These are phyloP conservation scores for Macroteleia sp. DNA, from an alignment of 2,888 invertebrate genomes.

Conservation along the genomic window DNA sequence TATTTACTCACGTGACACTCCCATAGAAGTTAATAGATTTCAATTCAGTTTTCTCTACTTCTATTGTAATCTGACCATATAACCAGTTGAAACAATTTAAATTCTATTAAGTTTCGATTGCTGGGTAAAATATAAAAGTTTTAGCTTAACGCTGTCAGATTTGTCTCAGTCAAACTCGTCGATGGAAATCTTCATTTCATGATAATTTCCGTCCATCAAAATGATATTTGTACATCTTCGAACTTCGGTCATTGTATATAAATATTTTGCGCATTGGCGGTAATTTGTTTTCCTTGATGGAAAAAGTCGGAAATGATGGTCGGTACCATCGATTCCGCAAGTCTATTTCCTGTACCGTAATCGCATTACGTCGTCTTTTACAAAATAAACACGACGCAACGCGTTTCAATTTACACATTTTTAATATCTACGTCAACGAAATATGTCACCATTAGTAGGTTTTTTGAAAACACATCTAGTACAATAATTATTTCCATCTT, in stretches of 20 bases:
- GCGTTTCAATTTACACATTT: constrained; percentile 33
- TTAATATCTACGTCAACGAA: constrained; percentile 22
- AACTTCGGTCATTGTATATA: constrained; percentile 60
- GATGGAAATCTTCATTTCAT: constrained; percentile 41
- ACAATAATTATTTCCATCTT: too few relatives aligned
- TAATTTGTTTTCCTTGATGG: constrained; percentile 75
- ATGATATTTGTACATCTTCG: constrained; percentile 58
- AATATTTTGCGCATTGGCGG: constrained; percentile 72
- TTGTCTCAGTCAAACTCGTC: constrained; percentile 18
- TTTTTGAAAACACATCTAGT: too few relatives aligned
- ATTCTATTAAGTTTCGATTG: too few relatives aligned
- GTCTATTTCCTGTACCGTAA: constrained; percentile 69
- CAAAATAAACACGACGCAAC: constrained; percentile 26
- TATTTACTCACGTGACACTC: too few relatives aligned
- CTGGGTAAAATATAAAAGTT: too few relatives aligned
- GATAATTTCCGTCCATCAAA: constrained; percentile 55
- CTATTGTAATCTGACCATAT: too few relatives aligned
- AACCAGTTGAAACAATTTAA: too few relatives aligned
- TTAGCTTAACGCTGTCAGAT: not conserved
- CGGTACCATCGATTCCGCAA: constrained; percentile 62
- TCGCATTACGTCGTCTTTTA: constrained; percentile 58
- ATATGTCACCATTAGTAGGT: too few relatives aligned
- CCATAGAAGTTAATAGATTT: too few relatives aligned
- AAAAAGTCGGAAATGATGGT: constrained; percentile 65
- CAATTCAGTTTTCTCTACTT: too few relatives aligned